Percentiles rank a stretch among this genome's conserved stretches.
phyloP scores from a whole-genome alignment of 2,797 vertebrate species.

The Spinibarbus caldwelli region DNA sequence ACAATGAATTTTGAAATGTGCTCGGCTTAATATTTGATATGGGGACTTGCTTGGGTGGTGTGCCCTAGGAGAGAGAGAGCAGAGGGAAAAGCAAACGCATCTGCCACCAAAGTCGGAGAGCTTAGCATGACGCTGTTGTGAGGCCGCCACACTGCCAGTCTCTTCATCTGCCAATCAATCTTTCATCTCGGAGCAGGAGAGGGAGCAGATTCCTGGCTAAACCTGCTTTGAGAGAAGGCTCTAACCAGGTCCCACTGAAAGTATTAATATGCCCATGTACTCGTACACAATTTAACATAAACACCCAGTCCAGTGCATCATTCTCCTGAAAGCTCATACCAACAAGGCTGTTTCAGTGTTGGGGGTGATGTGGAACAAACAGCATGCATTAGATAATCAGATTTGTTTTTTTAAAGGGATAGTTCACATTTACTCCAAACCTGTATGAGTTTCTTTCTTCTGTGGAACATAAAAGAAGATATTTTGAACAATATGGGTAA shows the following conservation, averaged over 20 bases:
- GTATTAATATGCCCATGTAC: neutral
- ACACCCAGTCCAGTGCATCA: neutral
- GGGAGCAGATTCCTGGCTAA: neutral
- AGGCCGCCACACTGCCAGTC: constrained; percentile 20
- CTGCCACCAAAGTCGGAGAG: constrained; percentile 28
- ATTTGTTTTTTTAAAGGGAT: neutral
- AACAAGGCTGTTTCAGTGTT: neutral
- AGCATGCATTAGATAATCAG: neutral
- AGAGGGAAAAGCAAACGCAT: constrained; percentile 39
- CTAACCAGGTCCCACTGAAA: neutral
- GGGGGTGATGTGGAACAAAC: neutral
- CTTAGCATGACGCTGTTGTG: constrained; percentile 1
- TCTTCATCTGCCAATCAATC: constrained; percentile 50
- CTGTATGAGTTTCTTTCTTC: neutral
- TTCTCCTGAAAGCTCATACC: neutral
- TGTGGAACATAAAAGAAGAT: neutral
- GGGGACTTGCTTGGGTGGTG: constrained; percentile 28
- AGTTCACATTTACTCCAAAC: neutral
- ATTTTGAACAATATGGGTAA: neutral
- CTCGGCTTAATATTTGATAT: constrained; percentile 45
- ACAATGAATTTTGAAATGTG: constrained; percentile 37
- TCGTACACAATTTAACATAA: neutral
- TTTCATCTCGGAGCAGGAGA: constrained; percentile 33
- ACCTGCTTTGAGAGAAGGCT: neutral
- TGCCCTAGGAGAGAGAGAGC: constrained; percentile 17